Base-by-base conservation (phyloP, 35 echinoderm and acorn worm genomes). In the Ptychodera flava region DNA sequence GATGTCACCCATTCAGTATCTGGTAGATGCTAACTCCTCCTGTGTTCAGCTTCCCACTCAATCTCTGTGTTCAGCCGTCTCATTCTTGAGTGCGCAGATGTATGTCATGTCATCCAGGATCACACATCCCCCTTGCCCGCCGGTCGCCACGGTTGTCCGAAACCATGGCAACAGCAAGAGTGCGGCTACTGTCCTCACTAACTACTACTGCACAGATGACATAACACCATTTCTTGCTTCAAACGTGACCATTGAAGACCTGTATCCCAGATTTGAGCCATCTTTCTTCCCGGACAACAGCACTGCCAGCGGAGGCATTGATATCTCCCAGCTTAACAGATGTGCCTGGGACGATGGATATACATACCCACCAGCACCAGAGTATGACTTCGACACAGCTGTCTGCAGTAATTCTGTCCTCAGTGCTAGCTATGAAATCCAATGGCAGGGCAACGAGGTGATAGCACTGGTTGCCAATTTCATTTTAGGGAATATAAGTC, bases 341-440 rank as follows among this genome's bases (percentile, higher is more conserved):
- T 99, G 96, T 87, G 78, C 36, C 14, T 99, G 96, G 96, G 96
- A 99, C 86, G 96, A 99, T 90, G 96, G 93, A 0, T 99, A 85
- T 88, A 85, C 90, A 1, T 83, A 84, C 1, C 96, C 96, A 32
- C 90, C 90, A 0, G 36, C 88, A 28, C 96, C 96, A 1, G 77
- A 30, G 15, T 94, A 88, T 52, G 80, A 92, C 83, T 85, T 88
- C 38, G 85, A 84, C 1, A 94, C 96, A 16, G 75, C 86, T 16
- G 38, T 89, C 0, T 99, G 96, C 79, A 79, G 80, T 64, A 92
- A 92, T 83, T 78, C 88, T 6, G 96, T 99, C 28, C 64, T 99
- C 16, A 90, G 91, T 75, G 88, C 92, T 16, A 32, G 88, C 35
- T 99, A 99, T 80, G 87, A 99, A 80, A 77, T 99, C 16, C 86